phyloP scores from a whole-genome alignment of 2,113 vertebrate species.

The Tetraodon nigroviridis region DNA sequence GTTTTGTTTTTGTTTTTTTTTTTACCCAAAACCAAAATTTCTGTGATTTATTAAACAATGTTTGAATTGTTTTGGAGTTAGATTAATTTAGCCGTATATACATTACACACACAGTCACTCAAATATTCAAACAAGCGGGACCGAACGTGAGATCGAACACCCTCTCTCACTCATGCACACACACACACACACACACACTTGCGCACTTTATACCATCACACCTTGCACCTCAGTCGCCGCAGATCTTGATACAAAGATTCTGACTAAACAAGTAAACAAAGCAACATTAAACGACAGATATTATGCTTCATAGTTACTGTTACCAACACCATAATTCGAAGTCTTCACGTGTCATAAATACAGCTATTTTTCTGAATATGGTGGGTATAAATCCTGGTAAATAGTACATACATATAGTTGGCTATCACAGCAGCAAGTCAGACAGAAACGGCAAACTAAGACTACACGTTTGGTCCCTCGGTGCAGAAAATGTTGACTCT shows the following conservation, averaged over 20 bases:
- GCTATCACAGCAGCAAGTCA: slow-evolving; percentile 52
- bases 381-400: slow-evolving; percentile 46
- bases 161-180: slow-evolving; percentile 1
- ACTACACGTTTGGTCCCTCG: slow-evolving; percentile 50
- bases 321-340: slow-evolving; percentile 57
- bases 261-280: slow-evolving; percentile 53
- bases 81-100: slow-evolving; percentile 11
- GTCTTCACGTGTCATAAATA: slow-evolving; percentile 52
- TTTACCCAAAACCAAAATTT: background rate
- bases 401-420: slow-evolving; percentile 42
- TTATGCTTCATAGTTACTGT: slow-evolving; percentile 43
- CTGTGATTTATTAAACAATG: background rate
- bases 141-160: slow-evolving; percentile 1
- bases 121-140: slow-evolving; percentile 43
- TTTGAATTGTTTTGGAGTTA: background rate
- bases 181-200: slow-evolving; percentile 4
- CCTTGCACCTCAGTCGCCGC: slow-evolving; percentile 27
- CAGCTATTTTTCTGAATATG: slow-evolving; percentile 53
- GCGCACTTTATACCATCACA: slow-evolving; percentile 32
- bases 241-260: slow-evolving; percentile 45
- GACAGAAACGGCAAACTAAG: slow-evolving; percentile 52
- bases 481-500: slow-evolving; percentile 35
- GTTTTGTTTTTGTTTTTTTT: too few relatives aligned
- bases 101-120: slow-evolving; percentile 4
- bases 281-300: slow-evolving; percentile 43